Conservation (phyloP, 2,113 vertebrate species). For the Verasper variegatus region DNA sequence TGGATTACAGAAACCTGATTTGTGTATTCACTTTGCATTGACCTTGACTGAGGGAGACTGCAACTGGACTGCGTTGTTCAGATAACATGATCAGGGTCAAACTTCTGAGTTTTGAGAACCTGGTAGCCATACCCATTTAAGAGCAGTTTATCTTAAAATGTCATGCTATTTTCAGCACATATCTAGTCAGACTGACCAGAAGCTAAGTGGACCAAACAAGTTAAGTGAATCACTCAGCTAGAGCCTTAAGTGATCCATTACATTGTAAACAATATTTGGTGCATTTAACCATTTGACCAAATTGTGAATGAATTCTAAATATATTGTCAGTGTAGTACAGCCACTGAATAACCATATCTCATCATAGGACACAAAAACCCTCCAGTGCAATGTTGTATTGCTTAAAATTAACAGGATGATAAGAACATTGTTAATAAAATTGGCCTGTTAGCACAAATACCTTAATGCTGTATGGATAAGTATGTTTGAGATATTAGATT, state of each 20-base stretch:
- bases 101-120: not conserved
- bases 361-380: conserved; percentile 24
- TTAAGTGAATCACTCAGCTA: not conserved
- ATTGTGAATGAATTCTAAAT: not conserved
- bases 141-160: not conserved
- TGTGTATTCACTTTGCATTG: no score
- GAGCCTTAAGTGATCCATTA: no score
- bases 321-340: not conserved
- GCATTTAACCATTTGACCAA: not conserved
- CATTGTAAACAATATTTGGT: not conserved
- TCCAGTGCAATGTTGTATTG: conserved; percentile 8
- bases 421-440: not conserved
- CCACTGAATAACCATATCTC: not conserved
- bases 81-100: not conserved
- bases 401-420: not conserved
- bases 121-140: not conserved
- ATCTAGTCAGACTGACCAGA: not conserved
- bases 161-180: not conserved
- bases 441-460: not conserved
- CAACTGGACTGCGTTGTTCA: not conserved
- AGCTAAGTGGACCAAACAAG: not conserved
- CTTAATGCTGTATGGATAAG: not conserved
- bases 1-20: not conserved
- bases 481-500: not conserved
- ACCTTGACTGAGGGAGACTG: not conserved